Conservation (phyloP, 2,888 invertebrate genomes). For the Patella caerulea region DNA sequence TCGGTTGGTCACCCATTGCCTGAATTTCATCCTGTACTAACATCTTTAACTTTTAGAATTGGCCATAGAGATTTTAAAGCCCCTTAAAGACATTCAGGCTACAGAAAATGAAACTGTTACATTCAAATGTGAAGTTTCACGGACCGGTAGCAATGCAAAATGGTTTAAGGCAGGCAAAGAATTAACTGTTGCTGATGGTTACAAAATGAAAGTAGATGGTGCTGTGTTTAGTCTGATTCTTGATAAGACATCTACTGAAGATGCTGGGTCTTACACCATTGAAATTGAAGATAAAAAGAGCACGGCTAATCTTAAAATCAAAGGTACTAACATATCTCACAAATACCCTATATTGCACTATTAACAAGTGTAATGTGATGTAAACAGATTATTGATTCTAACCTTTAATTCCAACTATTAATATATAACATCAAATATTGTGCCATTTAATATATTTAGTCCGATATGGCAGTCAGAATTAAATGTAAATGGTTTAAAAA, state of each 20-base stretch:
- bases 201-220: slow-evolving; percentile 84
- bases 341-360: too few relatives aligned
- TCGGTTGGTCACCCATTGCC: too few relatives aligned
- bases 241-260: slow-evolving; percentile 56
- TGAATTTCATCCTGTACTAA: too few relatives aligned
- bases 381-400: too few relatives aligned
- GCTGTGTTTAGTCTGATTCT: slow-evolving; percentile 58
- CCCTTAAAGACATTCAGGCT: slow-evolving; percentile 50
- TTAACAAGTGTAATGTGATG: too few relatives aligned
- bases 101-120: slow-evolving; percentile 75
- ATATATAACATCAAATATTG: neutral
- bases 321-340: slow-evolving; percentile 41
- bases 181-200: slow-evolving; percentile 86
- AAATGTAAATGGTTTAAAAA: neutral
- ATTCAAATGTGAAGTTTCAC: slow-evolving; percentile 93
- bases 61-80: slow-evolving; percentile 54
- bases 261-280: slow-evolving; percentile 61
- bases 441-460: too few relatives aligned
- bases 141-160: slow-evolving; percentile 91
- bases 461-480: too few relatives aligned
- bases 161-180: slow-evolving; percentile 87
- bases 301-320: slow-evolving; percentile 47
- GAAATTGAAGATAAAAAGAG: slow-evolving; percentile 52
- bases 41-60: slow-evolving; percentile 42
- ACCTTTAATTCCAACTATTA: too few relatives aligned